These are phyloP conservation scores for Heterochromis multidens DNA, from an alignment of 2,113 vertebrate species.

Conservation along the genomic window DNA sequence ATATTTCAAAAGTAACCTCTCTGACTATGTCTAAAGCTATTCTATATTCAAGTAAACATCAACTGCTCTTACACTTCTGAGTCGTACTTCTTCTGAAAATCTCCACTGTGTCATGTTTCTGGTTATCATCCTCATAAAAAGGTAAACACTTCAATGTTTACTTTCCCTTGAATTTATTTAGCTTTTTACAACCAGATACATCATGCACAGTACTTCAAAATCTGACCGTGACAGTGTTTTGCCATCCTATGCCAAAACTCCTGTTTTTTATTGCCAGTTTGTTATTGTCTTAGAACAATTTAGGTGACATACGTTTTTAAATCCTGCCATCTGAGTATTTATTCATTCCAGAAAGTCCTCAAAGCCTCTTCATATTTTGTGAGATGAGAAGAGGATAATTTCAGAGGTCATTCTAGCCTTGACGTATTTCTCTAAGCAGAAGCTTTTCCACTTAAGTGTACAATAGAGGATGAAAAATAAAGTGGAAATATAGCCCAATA, in stretches of 20 bases:
- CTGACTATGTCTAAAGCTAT: background rate
- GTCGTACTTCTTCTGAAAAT: background rate
- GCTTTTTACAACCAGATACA: slow-evolving; percentile 20
- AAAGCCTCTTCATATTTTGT: background rate
- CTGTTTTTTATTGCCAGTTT: background rate
- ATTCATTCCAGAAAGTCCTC: slow-evolving; percentile 9
- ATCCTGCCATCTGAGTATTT: background rate
- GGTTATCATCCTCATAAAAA: background rate
- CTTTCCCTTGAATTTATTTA: background rate
- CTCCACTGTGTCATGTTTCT: background rate
- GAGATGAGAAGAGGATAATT: slow-evolving; percentile 4
- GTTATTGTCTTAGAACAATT: background rate
- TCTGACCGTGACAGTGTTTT: background rate
- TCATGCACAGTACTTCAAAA: background rate
- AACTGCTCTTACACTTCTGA: background rate
- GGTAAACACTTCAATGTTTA: background rate
- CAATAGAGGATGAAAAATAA: slow-evolving; percentile 17
- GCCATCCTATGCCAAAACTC: background rate
- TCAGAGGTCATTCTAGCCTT: slow-evolving; percentile 35
- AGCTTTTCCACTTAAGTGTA: slow-evolving; percentile 53
- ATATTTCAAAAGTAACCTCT: background rate
- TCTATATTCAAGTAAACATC: background rate
- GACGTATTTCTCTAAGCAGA: slow-evolving; percentile 25
- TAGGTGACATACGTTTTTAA: background rate
- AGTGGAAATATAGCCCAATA: slow-evolving; percentile 57